phyloP scores from a whole-genome alignment of 2,113 vertebrate genomes.

The Nyctibius bracteatus region DNA sequence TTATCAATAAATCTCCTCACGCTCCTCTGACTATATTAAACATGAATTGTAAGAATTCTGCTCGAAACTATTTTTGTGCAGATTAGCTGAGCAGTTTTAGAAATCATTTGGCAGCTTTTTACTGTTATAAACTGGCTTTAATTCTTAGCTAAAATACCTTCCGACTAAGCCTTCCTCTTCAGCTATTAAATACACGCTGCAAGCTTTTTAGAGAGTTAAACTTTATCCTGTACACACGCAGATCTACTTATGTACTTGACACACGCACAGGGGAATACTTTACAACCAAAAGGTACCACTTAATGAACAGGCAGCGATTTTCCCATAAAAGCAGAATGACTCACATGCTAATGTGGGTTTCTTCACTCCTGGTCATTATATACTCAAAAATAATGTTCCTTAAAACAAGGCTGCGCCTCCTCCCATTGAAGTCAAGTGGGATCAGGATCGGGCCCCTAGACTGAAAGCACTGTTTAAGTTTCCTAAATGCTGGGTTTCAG shows the following conservation, averaged over 20 bases:
- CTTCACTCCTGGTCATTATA: not conserved
- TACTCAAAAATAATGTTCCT: not conserved
- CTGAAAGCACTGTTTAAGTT: not conserved
- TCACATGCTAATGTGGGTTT: rapidly evolving
- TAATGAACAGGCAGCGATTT: not conserved
- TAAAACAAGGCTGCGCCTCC: not conserved
- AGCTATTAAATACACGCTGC: not conserved
- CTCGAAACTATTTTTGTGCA: slow-evolving; percentile 34
- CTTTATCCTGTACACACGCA: not conserved
- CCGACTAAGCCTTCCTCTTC: slow-evolving; percentile 11
- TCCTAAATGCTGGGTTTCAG: not conserved
- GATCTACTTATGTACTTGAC: not conserved
- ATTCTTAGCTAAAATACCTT: slow-evolving; percentile 34
- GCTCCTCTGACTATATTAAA: slow-evolving; percentile 27
- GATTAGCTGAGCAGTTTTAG: slow-evolving; percentile 40
- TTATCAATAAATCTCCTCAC: slow-evolving; percentile 31
- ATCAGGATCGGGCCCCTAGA: not conserved
- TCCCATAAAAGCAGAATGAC: not conserved
- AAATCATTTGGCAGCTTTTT: slow-evolving; percentile 28
- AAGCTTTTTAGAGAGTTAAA: slow-evolving; percentile 7
- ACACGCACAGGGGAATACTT: not conserved
- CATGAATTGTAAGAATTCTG: slow-evolving; percentile 23
- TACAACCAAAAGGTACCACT: not conserved
- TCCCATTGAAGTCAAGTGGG: not conserved
- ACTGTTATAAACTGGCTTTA: not conserved